Percentiles rank a stretch among this genome's conserved stretches.
These are phyloP conservation scores for Adelphocoris suturalis DNA, from an alignment of 2,888 invertebrate genomes.

Conservation along the genomic window DNA sequence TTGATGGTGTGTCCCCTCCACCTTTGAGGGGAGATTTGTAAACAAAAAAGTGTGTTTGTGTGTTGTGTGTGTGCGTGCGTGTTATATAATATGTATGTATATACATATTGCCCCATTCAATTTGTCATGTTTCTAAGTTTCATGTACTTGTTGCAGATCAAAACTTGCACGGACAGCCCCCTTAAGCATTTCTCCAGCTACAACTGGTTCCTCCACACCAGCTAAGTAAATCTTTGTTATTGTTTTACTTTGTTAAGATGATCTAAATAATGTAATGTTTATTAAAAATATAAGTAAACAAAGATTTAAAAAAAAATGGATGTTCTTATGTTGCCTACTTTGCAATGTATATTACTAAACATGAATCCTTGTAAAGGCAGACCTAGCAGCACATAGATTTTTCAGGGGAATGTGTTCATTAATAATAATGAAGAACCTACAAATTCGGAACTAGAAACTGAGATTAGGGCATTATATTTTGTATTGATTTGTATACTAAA, in stretches of 20 bases:
- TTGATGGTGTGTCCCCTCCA: too few species aligned
- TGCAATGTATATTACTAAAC: constrained; percentile 63
- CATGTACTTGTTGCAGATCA: constrained; percentile 66
- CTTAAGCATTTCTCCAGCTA: constrained; percentile 55
- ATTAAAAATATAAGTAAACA: constrained; percentile 43
- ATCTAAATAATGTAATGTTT: constrained; percentile 52
- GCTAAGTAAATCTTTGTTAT: constrained; percentile 72
- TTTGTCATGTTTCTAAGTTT: background rate
- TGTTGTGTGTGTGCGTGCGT: too few species aligned
- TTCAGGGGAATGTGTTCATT: constrained; percentile 69
- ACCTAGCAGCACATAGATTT: constrained; percentile 53
- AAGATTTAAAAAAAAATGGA: constrained; percentile 57
- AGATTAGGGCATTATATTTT: constrained; percentile 59
- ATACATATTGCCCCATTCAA: too few species aligned
- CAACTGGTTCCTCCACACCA: constrained; percentile 69
- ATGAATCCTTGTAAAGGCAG: constrained; percentile 48
- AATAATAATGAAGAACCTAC: constrained; percentile 72
- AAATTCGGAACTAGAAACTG: constrained; percentile 51
- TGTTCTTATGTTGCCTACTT: constrained; percentile 71
- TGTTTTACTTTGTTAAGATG: constrained; percentile 58
- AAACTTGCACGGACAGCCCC: constrained; percentile 73
- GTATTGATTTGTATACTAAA: constrained; percentile 45
- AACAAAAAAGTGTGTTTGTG: too few species aligned
- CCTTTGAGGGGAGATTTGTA: too few species aligned
- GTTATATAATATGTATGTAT: too few species aligned